Evolutionary conservation across 2,113 vertebrate species (phyloP).

Genomic region (Etia nguti): DNA sequence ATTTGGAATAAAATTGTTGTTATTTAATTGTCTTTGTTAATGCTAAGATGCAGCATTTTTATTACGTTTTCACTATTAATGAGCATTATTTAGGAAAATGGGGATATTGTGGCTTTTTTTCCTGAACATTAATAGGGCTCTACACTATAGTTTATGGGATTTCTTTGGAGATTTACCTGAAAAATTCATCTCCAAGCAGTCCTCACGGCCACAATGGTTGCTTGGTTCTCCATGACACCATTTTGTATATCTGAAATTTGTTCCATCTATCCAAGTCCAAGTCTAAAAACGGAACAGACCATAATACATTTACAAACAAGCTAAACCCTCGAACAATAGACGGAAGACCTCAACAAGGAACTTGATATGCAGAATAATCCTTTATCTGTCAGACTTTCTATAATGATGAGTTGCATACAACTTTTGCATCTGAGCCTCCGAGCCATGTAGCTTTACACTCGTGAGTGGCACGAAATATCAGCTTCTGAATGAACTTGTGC

Average conservation of each 20-base stretch:
- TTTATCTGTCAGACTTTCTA: neutral
- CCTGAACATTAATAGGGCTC: too few species aligned
- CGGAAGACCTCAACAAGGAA: neutral
- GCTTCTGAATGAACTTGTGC: neutral
- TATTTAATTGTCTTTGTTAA: too few species aligned
- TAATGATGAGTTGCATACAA: neutral
- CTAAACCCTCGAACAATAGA: neutral
- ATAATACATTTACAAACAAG: neutral
- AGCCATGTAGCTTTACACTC: neutral
- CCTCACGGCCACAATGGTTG: fast-evolving
- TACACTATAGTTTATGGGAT: neutral
- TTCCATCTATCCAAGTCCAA: neutral
- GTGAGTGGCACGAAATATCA: fast-evolving
- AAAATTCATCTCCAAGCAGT: neutral
- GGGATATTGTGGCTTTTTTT: too few species aligned
- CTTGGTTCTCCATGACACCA: neutral
- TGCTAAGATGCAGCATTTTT: too few species aligned
- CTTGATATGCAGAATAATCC: neutral
- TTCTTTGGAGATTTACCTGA: neutral
- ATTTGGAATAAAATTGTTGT: too few species aligned
- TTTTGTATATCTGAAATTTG: neutral
- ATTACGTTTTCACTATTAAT: too few species aligned
- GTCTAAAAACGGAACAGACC: neutral
- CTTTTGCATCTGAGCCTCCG: neutral
- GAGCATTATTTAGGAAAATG: too few species aligned